Evolutionary conservation across 1,140 invertebrate species (phyloP).

Genomic region (Leptoteleia sp.): DNA sequence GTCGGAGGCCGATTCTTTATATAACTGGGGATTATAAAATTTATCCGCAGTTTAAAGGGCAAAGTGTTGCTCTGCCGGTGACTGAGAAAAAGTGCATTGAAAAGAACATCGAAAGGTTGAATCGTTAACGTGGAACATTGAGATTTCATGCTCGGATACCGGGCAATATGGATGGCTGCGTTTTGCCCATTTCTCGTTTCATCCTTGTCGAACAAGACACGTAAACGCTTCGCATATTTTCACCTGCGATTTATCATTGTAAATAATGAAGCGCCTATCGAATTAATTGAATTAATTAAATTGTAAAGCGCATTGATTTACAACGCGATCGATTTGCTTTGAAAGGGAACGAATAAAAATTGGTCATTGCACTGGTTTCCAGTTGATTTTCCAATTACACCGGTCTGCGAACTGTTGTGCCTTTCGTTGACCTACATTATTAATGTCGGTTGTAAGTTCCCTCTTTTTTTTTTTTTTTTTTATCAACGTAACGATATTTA

Average conservation of each 20-base stretch:
- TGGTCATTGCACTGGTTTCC: no score
- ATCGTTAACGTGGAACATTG: slow-evolving; percentile 51
- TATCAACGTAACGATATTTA: no score
- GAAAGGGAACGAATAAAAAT: no score
- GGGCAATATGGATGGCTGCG: slow-evolving; percentile 35
- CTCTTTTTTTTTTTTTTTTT: no score
- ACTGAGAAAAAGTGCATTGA: slow-evolving; percentile 37
- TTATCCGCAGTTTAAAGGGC: slow-evolving; percentile 35
- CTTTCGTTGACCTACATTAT: no score
- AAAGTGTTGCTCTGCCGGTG: slow-evolving; percentile 16
- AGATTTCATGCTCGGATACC: slow-evolving; percentile 59
- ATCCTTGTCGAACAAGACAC: slow-evolving; percentile 19
- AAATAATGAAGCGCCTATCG: slow-evolving; percentile 12
- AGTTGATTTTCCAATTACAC: no score
- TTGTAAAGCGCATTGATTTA: background rate
- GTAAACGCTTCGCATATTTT: slow-evolving; percentile 23
- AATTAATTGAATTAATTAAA: slow-evolving; percentile 29
- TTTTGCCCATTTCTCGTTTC: slow-evolving; percentile 39
- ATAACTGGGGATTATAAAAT: slow-evolving; percentile 13
- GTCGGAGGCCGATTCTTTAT: slow-evolving; percentile 5
- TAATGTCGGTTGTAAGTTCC: no score
- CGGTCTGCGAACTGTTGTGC: no score
- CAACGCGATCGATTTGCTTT: no score
- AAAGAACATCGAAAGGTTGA: slow-evolving; percentile 46
- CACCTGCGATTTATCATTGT: slow-evolving; percentile 13